A percentile compares a stretch with the other conserved stretches of the same genome.
Conservation (phyloP, 2,797 vertebrate genomes). For the Ciconia nigra region DNA sequence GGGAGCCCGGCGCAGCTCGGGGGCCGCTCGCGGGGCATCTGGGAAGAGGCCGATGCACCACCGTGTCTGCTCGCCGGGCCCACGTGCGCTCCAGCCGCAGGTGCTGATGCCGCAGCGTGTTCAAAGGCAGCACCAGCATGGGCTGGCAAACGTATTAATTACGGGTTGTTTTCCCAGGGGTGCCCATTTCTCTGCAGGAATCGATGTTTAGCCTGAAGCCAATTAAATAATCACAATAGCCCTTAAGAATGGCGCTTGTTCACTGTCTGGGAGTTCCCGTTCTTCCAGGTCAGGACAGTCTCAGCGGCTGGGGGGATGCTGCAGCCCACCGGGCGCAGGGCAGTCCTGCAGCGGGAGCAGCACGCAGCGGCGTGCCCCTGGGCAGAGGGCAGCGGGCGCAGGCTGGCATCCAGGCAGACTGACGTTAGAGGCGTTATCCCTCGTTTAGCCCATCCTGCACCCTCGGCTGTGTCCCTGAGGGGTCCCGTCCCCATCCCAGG, state of each 20-base stretch:
- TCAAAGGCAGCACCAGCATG: background rate
- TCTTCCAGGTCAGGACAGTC: background rate
- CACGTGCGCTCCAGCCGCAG: fast-evolving
- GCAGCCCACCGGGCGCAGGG: background rate
- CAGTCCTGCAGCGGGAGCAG: background rate
- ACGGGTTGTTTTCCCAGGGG: background rate
- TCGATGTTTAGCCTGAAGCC: background rate
- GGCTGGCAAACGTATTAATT: background rate
- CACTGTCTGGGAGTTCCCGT: background rate
- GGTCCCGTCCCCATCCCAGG: background rate
- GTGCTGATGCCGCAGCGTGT: background rate
- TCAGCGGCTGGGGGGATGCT: background rate
- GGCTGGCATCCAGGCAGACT: background rate
- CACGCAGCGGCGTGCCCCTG: fast-evolving
- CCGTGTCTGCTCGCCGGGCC: fast-evolving
- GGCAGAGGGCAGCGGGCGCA: background rate
- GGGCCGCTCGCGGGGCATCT: background rate
- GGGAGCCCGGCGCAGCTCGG: background rate
- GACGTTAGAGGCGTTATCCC: background rate
- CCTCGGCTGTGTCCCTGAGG: background rate
- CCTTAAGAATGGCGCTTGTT: background rate
- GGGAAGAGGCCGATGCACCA: background rate
- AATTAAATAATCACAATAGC: background rate
- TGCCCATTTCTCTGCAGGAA: background rate
- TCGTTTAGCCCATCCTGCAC: fast-evolving